Evolutionary conservation across 2,797 vertebrate species (phyloP), one percentile per base, ranked within the genome.

Genomic region (Lagocephalus sceleratus): DNA sequence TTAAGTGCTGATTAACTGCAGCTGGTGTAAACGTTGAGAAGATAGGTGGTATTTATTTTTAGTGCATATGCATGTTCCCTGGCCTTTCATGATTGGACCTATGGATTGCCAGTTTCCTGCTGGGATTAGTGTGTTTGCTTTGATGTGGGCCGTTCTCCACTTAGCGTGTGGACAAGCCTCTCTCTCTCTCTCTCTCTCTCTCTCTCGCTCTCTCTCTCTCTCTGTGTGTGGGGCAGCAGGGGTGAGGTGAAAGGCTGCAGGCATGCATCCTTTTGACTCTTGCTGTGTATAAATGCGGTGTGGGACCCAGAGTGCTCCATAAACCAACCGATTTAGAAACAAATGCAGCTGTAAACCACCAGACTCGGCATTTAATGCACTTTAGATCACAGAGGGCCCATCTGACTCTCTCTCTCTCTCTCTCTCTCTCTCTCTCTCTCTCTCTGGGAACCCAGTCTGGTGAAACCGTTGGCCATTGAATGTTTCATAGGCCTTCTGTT

Each of bases 331-430:
- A 73, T 63, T 55, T 60, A 80, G 66, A 71, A 85, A 76, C 68
- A 76, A 82, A 76, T 55, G 52, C 75, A 84, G 81, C 81, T 78
- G 69, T 84, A 66, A 87, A 85, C 80, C 61, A 73, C 63, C 51
- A 66, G 62, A 23, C 59, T 56, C 81, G 86, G 79, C 78, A 86
- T 77, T 64, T 49, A 5, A 69, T 21, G 20, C 58, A 68, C 51
- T 58, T 82, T 58, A 60, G 69, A 85, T 82, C 69, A 74, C 68
- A 63, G 74, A 47, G 61, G 26, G 44, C 54, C 63, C 63, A 32
- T 78, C 64, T 62, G 41, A 32, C 51, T 52, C 47, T 41, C 26
- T 29, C 26, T 29, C 26, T 29, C 26, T 29, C 26, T 29, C 26
- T 29, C 26, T 29, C 26, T 29, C 26, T 29, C 26, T 29, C 26